Conservation (phyloP, 1,140 invertebrate species). For the Euwallacea similis region DNA sequence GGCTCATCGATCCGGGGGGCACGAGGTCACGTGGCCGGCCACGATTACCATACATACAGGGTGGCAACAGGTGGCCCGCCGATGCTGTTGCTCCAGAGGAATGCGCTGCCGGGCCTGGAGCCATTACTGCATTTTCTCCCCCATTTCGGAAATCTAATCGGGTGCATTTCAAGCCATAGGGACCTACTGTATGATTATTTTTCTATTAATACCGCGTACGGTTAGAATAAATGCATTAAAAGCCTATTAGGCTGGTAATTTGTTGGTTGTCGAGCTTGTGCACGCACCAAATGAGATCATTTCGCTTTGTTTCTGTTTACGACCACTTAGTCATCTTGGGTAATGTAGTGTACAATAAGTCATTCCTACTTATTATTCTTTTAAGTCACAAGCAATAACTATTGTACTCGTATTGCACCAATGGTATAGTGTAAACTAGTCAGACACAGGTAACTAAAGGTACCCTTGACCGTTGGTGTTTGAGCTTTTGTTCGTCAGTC, state of each 20-base stretch:
- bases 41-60: conserved; percentile 13
- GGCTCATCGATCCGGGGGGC: conserved; percentile 1
- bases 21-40: conserved; percentile 12
- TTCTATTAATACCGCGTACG: too few species aligned
- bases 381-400: neutral
- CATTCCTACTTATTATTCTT: conserved; percentile 21
- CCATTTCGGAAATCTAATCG: neutral
- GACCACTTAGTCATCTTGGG: conserved; percentile 13
- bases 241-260: too few species aligned
- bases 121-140: neutral
- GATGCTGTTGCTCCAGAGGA: neutral
- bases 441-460: too few species aligned
- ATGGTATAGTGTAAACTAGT: neutral
- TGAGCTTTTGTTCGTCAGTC: neutral
- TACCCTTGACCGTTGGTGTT: conserved; percentile 4
- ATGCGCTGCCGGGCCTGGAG: neutral
- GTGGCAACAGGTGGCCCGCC: conserved; percentile 9
- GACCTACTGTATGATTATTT: neutral
- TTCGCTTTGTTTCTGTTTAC: conserved; percentile 4
- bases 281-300: conserved; percentile 12
- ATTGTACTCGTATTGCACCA: neutral
- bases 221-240: too few species aligned
- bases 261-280: too few species aligned
- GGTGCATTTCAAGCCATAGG: neutral
- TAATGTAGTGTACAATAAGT: conserved; percentile 17